Base-by-base conservation (phyloP, 1,140 invertebrate genomes). In the Cheumatopsyche charites region DNA sequence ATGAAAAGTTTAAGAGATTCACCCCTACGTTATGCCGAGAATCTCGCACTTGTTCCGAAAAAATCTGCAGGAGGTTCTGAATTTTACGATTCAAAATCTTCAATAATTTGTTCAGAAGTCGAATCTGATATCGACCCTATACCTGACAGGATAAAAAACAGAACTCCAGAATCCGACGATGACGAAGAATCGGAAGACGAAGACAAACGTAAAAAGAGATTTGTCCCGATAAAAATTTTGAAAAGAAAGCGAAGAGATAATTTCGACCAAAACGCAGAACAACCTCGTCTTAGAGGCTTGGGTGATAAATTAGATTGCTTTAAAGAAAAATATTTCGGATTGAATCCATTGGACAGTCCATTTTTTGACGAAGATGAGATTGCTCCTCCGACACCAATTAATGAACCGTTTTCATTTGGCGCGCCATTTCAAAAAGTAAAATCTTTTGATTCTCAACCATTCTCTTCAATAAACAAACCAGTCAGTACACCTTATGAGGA, bases 251-350 rank as follows among this genome's bases (percentile, higher is more conserved):
- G 62, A 25, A 69, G 71, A 61, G 68, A 72, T 21, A 67, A 71
- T 49, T 73, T 70, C 29, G 70, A 79, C 49, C 76, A 76, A 68
- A 72, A 78, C 11, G 77, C 78, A 73, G 72, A 80, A 62, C 78
- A 79, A 72, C 81, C 81, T 12, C 76, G 83, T 45, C 74, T 85
- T 1, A 78, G 76, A 66, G 87, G 87, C 11, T 79, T 92, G 9
- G 90, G 90, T 3, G 88, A 91, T 74, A 89, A 89, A 82, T 87
- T 93, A n/a, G 87, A 90, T 72, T 93, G 91, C 77, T 88, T 90
- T 17, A 91, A 90, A 80, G 81, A 81, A 2, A 91, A 90, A 82
- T 92, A 89, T 81, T 92, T 92, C 77, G 91, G 90, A 45, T 80
- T 85, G 52, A 86, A 91, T 80, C 91, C 91, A 1, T 79, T 92